These are phyloP conservation scores for Girardinus metallicus DNA, from an alignment of 2,797 vertebrate species.

Conservation along the genomic window DNA sequence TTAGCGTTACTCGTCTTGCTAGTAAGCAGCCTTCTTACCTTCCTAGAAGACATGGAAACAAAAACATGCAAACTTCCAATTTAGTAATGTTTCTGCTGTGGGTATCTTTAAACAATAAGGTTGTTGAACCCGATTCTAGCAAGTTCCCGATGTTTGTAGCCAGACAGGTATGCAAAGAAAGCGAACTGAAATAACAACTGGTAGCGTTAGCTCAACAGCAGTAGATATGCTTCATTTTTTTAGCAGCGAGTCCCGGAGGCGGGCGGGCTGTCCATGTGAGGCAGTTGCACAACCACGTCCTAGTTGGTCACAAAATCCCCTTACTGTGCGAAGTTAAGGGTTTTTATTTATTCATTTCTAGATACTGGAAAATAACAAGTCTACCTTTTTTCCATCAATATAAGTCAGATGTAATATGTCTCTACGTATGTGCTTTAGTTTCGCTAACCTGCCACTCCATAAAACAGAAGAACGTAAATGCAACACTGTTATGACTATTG, in stretches of 20 bases:
- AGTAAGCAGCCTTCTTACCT: slow-evolving; percentile 65
- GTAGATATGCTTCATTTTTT: slow-evolving; percentile 33
- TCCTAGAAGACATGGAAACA: slow-evolving; percentile 63
- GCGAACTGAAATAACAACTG: background rate
- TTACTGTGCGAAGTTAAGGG: background rate
- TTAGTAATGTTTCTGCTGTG: background rate
- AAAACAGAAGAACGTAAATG: background rate
- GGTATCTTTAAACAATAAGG: background rate
- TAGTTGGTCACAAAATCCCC: background rate
- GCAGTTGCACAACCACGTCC: background rate
- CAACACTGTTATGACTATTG: background rate
- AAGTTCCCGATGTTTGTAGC: background rate
- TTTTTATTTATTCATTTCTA: background rate
- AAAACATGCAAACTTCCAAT: background rate
- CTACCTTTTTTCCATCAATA: background rate
- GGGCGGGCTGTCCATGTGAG: background rate
- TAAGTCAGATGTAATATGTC: background rate
- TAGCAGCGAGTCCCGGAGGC: slow-evolving; percentile 22
- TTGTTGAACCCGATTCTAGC: background rate
- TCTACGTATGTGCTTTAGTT: background rate
- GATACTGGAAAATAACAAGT: background rate
- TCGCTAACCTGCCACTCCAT: background rate
- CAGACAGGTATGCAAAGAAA: background rate
- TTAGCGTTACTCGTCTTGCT: slow-evolving; percentile 27
- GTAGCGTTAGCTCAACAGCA: slow-evolving; percentile 14